Conservation (phyloP, 2,888 invertebrate genomes). For the Colostygia pectinataria region DNA sequence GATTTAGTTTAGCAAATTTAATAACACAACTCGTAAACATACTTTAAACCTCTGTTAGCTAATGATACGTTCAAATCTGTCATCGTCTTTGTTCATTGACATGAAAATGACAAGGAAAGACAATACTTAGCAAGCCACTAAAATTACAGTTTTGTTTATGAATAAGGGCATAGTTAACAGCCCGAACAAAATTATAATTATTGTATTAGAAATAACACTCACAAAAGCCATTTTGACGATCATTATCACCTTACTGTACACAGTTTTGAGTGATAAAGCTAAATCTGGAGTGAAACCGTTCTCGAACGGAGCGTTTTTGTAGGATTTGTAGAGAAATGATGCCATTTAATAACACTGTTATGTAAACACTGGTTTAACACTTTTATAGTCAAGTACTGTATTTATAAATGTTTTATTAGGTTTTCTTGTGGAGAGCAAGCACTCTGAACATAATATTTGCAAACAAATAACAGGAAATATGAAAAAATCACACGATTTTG, state of each 20-base stretch:
- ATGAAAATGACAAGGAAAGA: no score
- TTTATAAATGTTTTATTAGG: constrained; percentile 6
- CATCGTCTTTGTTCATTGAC: no score
- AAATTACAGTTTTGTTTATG: no score
- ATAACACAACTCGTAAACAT: no score
- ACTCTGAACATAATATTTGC: constrained; percentile 23
- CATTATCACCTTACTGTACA: constrained; percentile 55
- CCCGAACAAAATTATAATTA: no score
- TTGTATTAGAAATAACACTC: constrained; percentile 42
- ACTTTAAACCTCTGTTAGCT: no score
- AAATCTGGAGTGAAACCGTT: constrained; percentile 64
- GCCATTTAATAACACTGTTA: constrained; percentile 44
- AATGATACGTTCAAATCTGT: no score
- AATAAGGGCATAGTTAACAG: no score
- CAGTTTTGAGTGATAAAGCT: constrained; percentile 46
- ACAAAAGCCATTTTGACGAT: constrained; percentile 46
- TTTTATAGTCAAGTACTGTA: constrained; percentile 1
- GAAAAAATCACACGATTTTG: constrained; percentile 40
- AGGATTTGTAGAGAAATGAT: constrained; percentile 70
- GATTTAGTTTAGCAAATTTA: no score
- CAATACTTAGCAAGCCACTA: no score
- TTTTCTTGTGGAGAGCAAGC: constrained; percentile 14
- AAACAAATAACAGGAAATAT: constrained; percentile 28
- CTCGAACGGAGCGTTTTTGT: constrained; percentile 65
- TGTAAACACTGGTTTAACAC: constrained; percentile 21